Base-by-base conservation (phyloP, 1,140 invertebrate species). In the Achroia grisella region DNA sequence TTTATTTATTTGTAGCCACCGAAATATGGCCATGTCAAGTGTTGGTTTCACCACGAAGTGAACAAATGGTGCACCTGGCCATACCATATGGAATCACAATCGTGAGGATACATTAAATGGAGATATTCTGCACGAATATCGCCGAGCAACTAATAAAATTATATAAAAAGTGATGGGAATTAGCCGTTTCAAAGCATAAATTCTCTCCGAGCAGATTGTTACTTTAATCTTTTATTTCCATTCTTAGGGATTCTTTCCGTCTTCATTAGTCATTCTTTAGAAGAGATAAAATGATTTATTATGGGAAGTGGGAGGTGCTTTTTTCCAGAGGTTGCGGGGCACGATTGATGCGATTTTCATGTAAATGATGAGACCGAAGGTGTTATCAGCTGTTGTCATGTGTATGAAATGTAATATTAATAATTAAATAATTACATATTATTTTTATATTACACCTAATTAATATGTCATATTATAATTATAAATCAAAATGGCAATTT, bases 211-310 rank as follows among this genome's bases (percentile, higher is more conserved):
- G 54, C 59, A 65, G 56, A 69, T 69, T 65, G 62, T 58, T 56
- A 59, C 56, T 61, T 65, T 57, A 62, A 69, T 61, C 56, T 62
- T 69, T 65, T 65, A 67, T 67, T 65, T 55, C 54, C 58, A 52
- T 56, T 57, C 53, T 62, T 49, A 47, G 44, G 48, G 48, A 53
- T 62, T 56, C 47, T 51, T 59, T 53, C 45, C 50, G 52, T 63
- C 64, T 66, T 68, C 64, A 71, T 71, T 68, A 71, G 64, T 71
- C 62, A 71, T 68, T 58, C 62, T 61, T 63, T 59, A 60, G 56
- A 57, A 51, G 46, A 71, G 65, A 71, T 71, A 70, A 52, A 47
- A 52, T 52, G 44, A 52, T 52, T 52, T 52, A 52, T 52, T 45
- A 50, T 40, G 27, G 35, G 34, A 15, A 35, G 9, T 29, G 23